Base-by-base conservation (phyloP, 2,113 vertebrate species). In the Scalopus aquaticus region DNA sequence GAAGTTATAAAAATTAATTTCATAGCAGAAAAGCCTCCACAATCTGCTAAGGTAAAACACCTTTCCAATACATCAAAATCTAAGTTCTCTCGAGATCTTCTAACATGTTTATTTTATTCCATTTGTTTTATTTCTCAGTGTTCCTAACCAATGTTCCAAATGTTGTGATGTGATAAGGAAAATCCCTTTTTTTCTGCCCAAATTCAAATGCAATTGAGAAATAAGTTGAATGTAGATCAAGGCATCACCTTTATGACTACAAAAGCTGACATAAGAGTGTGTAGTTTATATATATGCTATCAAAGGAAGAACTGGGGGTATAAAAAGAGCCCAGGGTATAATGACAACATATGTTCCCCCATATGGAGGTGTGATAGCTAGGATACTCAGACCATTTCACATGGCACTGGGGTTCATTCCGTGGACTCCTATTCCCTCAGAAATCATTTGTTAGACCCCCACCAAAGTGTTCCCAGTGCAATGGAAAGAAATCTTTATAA, bases 91-190 rank as follows among this genome's bases (percentile, higher is more conserved):
- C 73, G 35, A 73, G 28, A 56, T 51, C 32, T 60, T 93, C 30
- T 70, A 64, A 79, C 15, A 15, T 65, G 49, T 58, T 91, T 69
- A 30, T 72, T 96, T 96, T 70, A 67, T 82, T 83, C 11, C 20
- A 3, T 8, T 37, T 91, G n/a, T 83, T 80, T 39, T 22, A 30
- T 80, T 91, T 84, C 46, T 88, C n/a, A 39, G 6, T 42, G 35
- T 88, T 95, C 69, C 64, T 44, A 42, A 46, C 16, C 24, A 88
- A 74, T 73, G 32, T 6, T 64, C 32, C 28, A 81, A 81, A 69
- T 58, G 12, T 82, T 44, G 46, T 22, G 9, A 3, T 70, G 20
- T 69, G 80, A 37, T 78, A 69, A 39, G 73, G 35, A 65, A 95
- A 62, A 42, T 20, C 3, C 3, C 0, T 46, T 56, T 62, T 72